Percentiles rank a stretch among this genome's conserved stretches.
Evolutionary conservation across 2,113 vertebrate species (phyloP).

Genomic region (Pangasianodon hypophthalmus): DNA sequence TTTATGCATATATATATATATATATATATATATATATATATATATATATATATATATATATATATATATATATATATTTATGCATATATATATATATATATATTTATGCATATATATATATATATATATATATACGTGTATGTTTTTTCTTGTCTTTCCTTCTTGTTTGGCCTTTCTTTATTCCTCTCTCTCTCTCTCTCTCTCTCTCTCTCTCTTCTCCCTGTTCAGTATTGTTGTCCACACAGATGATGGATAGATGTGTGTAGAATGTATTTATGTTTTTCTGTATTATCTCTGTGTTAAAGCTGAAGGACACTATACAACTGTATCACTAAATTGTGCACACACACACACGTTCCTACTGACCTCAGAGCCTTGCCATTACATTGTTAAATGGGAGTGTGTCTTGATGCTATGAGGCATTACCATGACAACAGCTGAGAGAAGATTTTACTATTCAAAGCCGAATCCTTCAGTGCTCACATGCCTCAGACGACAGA

Average conservation of each 20-base stretch:
- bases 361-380: not conserved
- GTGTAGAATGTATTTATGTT: conserved; percentile 61
- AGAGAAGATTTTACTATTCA: conserved; percentile 21
- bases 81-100: no score
- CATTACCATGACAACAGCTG: not conserved
- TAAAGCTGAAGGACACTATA: conserved; percentile 11
- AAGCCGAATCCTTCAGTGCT: not conserved
- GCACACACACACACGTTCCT: not conserved
- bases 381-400: not conserved
- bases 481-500: not conserved
- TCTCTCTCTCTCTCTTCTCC: conserved; percentile 12
- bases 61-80: no score
- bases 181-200: not conserved
- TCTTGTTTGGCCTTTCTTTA: not conserved
- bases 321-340: not conserved
- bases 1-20: no score
- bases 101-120: no score
- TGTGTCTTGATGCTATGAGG: not conserved
- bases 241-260: not conserved
- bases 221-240: conserved; percentile 1
- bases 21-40: no score
- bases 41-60: no score
- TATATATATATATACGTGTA: no score
- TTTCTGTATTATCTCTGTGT: conserved; percentile 73
- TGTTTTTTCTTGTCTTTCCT: no score